Evolutionary conservation across 92 coral and sea anemone species (phyloP).

Genomic region (Montipora capitata): DNA sequence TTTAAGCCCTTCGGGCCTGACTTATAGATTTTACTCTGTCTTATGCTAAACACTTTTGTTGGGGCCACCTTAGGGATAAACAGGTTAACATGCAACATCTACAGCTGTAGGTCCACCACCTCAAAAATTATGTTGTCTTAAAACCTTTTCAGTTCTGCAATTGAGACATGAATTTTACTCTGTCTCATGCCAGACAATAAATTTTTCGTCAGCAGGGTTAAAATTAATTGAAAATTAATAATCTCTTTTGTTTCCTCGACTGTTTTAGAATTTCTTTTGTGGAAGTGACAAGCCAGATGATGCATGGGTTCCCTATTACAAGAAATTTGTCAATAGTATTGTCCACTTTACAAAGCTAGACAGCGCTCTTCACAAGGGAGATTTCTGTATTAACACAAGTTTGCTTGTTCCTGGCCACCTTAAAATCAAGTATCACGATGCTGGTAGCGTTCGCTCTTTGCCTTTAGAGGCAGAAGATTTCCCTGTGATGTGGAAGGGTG

Average conservation of each 20-base stretch:
- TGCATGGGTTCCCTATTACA: constrained; percentile 95
- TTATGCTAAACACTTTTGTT: too few species aligned
- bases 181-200: neutral
- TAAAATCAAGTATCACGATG: constrained; percentile 87
- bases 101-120: too few species aligned
- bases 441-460: constrained; percentile 85
- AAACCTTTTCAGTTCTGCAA: too few species aligned
- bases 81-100: too few species aligned
- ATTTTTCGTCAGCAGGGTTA: too few species aligned
- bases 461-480: constrained; percentile 91
- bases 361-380: constrained; percentile 92
- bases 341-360: constrained; percentile 85
- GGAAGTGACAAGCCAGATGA: constrained; percentile 88
- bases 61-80: too few species aligned
- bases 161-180: too few species aligned
- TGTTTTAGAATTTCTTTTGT: constrained; percentile 82
- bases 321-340: constrained; percentile 89
- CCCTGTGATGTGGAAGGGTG: constrained; percentile 81
- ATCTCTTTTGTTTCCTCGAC: neutral
- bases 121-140: too few species aligned
- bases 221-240: too few species aligned
- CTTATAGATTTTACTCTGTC: neutral
- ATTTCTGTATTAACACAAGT: constrained; percentile 90
- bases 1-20: too few species aligned
- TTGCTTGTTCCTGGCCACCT: constrained; percentile 93